A percentile compares a stretch with the other conserved stretches of the same genome.
These are phyloP conservation scores for silkworm (Bombyx mori) DNA, from an alignment of 1,140 invertebrate genomes.

Conservation along the genomic window DNA sequence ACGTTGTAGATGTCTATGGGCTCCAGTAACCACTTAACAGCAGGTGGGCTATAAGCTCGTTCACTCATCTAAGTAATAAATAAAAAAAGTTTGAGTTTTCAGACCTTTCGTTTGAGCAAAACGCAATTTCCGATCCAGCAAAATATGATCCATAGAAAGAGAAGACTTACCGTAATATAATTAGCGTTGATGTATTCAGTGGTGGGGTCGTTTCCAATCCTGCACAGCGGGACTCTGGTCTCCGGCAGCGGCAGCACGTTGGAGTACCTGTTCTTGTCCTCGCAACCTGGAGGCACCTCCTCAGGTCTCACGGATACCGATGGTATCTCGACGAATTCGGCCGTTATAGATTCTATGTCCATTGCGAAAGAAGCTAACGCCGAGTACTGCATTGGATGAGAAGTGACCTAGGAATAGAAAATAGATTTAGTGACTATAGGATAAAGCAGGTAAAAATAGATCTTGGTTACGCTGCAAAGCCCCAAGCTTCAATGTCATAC, in stretches of 20 bases:
- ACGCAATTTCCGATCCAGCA: neutral
- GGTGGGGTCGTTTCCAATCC: conserved; percentile 79
- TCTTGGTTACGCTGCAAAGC: too few species aligned
- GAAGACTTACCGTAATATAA: conserved; percentile 81
- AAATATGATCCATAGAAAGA: conserved; percentile 1
- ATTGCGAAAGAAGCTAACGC: conserved; percentile 81
- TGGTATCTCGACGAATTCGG: conserved; percentile 85
- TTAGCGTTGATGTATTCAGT: conserved; percentile 95
- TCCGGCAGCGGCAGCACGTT: conserved; percentile 94
- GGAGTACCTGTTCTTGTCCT: conserved; percentile 93
- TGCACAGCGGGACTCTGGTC: conserved; percentile 83
- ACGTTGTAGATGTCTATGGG: too few species aligned
- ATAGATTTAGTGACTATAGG: too few species aligned
- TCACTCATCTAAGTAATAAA: too few species aligned
- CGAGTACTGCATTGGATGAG: conserved; percentile 81
- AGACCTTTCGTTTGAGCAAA: neutral
- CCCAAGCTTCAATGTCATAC: too few species aligned
- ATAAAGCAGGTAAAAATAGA: too few species aligned
- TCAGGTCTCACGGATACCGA: conserved; percentile 82
- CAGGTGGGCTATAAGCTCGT: too few species aligned
- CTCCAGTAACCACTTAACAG: too few species aligned
- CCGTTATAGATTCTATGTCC: conserved; percentile 80
- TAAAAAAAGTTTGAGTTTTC: too few species aligned
- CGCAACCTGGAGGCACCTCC: conserved; percentile 87
- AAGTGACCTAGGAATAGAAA: conserved; percentile 73